A percentile compares a stretch with the other conserved stretches of the same genome.
phyloP scores from a whole-genome alignment of 2,888 invertebrate genomes.

The Lamellibrachia columna region DNA sequence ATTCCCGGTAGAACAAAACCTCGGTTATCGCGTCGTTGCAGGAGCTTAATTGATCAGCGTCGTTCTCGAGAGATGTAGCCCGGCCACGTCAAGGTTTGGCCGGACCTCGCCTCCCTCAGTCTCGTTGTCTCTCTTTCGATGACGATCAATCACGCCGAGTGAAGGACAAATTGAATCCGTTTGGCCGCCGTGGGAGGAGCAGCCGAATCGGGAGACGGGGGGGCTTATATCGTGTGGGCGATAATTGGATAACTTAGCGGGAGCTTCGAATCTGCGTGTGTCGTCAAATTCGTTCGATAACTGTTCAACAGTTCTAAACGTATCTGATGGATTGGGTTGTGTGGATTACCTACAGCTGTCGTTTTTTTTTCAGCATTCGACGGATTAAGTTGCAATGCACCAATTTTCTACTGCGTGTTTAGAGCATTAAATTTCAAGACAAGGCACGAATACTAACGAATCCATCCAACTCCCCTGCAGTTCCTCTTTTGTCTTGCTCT shows the following conservation, averaged over 20 bases:
- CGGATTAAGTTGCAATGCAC: neutral
- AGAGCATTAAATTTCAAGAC: no score
- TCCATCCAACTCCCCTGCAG: no score
- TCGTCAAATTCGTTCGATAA: neutral
- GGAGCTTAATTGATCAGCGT: neutral
- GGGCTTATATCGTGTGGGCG: neutral
- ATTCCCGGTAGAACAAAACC: neutral
- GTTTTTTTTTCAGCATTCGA: neutral
- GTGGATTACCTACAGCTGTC: neutral
- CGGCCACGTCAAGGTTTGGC: neutral
- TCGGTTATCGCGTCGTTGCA: conserved; percentile 11
- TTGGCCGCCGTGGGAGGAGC: neutral
- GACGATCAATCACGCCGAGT: neutral
- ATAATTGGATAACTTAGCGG: neutral
- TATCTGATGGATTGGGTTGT: conserved; percentile 11
- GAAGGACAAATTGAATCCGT: conserved; percentile 5
- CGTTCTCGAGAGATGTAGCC: neutral
- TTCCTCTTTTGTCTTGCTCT: no score
- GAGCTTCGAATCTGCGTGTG: no score
- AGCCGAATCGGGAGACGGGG: neutral
- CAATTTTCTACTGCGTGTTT: no score
- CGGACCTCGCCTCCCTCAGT: neutral
- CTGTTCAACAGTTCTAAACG: neutral
- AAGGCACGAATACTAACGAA: no score
- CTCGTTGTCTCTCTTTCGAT: neutral